Conservation (phyloP, 2,888 invertebrate species). For the Macaria liturata region DNA sequence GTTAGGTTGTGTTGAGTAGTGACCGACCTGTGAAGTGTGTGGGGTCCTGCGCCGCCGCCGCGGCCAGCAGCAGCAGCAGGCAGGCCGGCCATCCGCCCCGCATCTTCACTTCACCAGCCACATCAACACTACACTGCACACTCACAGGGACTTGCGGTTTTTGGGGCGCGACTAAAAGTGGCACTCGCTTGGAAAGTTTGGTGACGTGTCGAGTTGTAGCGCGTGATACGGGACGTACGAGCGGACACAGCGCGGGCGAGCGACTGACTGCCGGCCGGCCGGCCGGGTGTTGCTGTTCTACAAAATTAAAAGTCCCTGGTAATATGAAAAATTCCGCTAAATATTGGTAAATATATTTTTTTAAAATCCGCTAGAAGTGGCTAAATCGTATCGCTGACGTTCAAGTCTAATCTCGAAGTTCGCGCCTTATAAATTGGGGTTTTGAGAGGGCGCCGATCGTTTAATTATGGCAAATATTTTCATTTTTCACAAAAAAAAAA, state of each 20-base stretch:
- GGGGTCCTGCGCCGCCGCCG: conserved; percentile 66
- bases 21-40: conserved; percentile 72
- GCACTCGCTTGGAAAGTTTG: conserved; percentile 70
- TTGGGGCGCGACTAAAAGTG: conserved; percentile 60
- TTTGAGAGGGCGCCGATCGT: too few relatives aligned
- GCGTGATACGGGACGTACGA: conserved; percentile 37
- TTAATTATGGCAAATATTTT: too few relatives aligned
- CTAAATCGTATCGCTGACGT: too few relatives aligned
- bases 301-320: too few relatives aligned
- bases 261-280: conserved; percentile 60
- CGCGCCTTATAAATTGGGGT: too few relatives aligned
- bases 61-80: conserved; percentile 67
- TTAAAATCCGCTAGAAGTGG: too few relatives aligned
- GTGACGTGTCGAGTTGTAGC: conserved; percentile 58
- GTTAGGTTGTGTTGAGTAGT: background rate
- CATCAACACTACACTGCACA: conserved; percentile 71
- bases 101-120: conserved; percentile 69
- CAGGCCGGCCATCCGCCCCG: conserved; percentile 77
- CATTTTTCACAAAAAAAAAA: too few relatives aligned
- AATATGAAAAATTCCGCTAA: too few relatives aligned
- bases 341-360: too few relatives aligned
- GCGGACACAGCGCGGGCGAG: conserved; percentile 49
- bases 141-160: conserved; percentile 37
- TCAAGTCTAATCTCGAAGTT: too few relatives aligned
- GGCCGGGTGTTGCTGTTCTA: conserved; percentile 61